Percentiles rank a stretch among this genome's conserved stretches.
Conservation (phyloP, 2,113 vertebrate genomes). For the Thunnus thynnus region DNA sequence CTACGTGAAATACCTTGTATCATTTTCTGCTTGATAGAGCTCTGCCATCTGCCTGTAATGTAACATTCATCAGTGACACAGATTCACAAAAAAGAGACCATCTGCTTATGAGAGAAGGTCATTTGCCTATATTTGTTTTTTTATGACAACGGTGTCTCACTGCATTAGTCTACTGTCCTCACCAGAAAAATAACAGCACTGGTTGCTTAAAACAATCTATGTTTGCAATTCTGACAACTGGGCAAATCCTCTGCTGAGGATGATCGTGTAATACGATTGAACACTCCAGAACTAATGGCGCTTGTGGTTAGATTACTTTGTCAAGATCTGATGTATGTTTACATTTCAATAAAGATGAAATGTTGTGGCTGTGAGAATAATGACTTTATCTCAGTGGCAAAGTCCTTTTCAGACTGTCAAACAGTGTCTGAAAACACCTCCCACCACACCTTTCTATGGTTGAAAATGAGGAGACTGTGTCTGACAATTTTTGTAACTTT, state of each 20-base stretch:
- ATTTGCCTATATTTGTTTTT: slow-evolving; percentile 45
- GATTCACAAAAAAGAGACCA: slow-evolving; percentile 44
- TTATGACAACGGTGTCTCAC: slow-evolving; percentile 13
- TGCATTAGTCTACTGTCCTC: slow-evolving; percentile 7
- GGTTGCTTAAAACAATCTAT: not conserved
- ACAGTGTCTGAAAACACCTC: no score
- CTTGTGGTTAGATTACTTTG: not conserved
- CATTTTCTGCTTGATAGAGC: slow-evolving; percentile 74
- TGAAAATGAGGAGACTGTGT: not conserved
- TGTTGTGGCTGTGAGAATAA: not conserved
- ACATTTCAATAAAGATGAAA: not conserved
- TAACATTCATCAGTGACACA: slow-evolving; percentile 68
- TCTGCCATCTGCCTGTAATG: slow-evolving; percentile 71
- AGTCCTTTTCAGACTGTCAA: no score
- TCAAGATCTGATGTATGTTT: not conserved
- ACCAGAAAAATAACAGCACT: not conserved
- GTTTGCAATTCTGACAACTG: not conserved
- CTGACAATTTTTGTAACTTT: not conserved
- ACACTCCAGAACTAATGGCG: not conserved
- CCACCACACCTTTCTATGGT: no score
- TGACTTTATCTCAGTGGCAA: no score
- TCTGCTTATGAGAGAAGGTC: slow-evolving; percentile 60
- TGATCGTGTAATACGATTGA: not conserved
- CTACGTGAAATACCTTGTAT: slow-evolving; percentile 72
- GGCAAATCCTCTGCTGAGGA: not conserved